These are phyloP conservation scores for Autographa gamma DNA, from an alignment of 2,888 invertebrate species.

Conservation along the genomic window DNA sequence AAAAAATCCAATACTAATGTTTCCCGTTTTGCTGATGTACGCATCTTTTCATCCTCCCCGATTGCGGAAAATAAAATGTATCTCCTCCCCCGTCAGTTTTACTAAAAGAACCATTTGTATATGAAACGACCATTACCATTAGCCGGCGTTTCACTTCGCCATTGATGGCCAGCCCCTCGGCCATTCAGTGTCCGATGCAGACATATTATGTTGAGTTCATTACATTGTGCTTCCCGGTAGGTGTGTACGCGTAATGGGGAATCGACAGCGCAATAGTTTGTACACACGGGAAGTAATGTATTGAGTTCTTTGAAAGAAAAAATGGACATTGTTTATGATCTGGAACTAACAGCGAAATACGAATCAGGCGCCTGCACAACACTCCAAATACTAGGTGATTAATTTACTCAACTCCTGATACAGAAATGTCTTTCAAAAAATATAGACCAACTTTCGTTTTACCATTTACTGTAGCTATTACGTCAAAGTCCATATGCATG, in stretches of 20 bases:
- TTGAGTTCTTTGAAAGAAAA: slow-evolving; percentile 28
- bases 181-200: slow-evolving; percentile 59
- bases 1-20: slow-evolving; percentile 53
- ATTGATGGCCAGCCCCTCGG: slow-evolving; percentile 59
- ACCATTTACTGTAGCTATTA: not conserved
- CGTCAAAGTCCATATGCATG: slow-evolving; percentile 11
- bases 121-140: slow-evolving; percentile 65
- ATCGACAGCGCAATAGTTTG: slow-evolving; percentile 40
- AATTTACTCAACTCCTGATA: too few species aligned
- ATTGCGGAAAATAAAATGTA: slow-evolving; percentile 56
- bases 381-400: too few species aligned
- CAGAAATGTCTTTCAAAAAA: not conserved
- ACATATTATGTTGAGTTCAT: slow-evolving; percentile 59
- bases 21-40: slow-evolving; percentile 47
- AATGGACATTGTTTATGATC: slow-evolving; percentile 5
- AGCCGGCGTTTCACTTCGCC: slow-evolving; percentile 53
- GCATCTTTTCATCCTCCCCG: slow-evolving; percentile 55
- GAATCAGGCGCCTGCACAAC: not conserved
- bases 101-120: slow-evolving; percentile 65
- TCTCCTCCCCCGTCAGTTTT: slow-evolving; percentile 54
- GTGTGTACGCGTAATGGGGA: slow-evolving; percentile 44
- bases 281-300: slow-evolving; percentile 34
- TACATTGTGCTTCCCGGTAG: slow-evolving; percentile 48
- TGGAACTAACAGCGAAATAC: slow-evolving; percentile 13
- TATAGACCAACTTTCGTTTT: not conserved